Evolutionary conservation across 2,113 vertebrate genomes (phyloP).

Genomic region (Formicarius rufipectus): DNA sequence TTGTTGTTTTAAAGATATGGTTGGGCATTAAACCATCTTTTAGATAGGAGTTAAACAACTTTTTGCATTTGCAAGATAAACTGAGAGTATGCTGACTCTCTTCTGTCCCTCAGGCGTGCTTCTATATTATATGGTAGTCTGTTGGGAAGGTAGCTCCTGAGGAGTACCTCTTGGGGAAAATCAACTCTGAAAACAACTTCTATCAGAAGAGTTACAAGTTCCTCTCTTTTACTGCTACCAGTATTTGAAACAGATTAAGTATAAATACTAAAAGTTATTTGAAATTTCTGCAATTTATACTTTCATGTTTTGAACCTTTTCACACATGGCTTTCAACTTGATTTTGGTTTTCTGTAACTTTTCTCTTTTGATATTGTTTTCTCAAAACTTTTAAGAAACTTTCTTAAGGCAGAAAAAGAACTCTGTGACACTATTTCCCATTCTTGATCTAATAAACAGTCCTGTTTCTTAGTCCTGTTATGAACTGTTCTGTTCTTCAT

Average conservation of each 20-base stretch:
- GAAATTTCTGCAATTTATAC: background rate
- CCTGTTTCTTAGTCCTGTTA: constrained; percentile 9
- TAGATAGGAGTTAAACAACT: background rate
- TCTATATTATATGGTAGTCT: background rate
- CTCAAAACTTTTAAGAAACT: background rate
- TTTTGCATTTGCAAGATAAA: background rate
- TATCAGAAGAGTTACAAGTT: background rate
- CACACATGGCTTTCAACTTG: background rate
- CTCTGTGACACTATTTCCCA: background rate
- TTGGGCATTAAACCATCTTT: background rate
- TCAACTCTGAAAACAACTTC: background rate
- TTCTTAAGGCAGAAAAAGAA: constrained; percentile 25
- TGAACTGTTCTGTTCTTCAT: constrained; percentile 41
- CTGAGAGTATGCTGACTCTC: background rate
- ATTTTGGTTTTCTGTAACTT: background rate
- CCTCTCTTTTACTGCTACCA: background rate
- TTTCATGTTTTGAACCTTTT: background rate
- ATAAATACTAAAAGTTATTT: background rate
- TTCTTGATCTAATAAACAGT: constrained; percentile 18
- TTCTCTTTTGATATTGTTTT: background rate
- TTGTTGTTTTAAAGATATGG: background rate
- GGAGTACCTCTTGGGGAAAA: background rate
- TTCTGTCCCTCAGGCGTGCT: background rate
- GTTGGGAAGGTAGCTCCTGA: background rate
- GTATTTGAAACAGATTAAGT: background rate